These are phyloP conservation scores for Nannobrachium achirus DNA, from an alignment of 2,113 vertebrate species.

Conservation along the genomic window DNA sequence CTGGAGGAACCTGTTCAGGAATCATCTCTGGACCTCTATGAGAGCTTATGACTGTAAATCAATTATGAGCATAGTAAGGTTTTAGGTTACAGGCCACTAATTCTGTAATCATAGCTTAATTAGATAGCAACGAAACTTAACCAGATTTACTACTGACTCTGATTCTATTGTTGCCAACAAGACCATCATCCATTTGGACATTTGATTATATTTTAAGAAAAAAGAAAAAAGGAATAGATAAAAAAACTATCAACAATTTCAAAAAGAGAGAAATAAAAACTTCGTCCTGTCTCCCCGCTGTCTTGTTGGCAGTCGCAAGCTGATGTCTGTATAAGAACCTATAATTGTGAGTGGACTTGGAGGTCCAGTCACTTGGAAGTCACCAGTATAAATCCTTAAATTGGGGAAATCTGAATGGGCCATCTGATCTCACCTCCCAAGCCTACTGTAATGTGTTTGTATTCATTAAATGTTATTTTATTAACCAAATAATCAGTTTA, in stretches of 20 bases:
- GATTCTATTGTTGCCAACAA: slow-evolving; percentile 12
- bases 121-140: slow-evolving; percentile 29
- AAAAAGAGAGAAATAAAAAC: slow-evolving; percentile 5
- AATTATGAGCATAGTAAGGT: slow-evolving; percentile 13
- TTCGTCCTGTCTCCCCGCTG: not conserved
- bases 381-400: too few species aligned
- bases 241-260: slow-evolving; percentile 11
- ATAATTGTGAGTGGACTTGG: slow-evolving; percentile 4
- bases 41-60: slow-evolving; percentile 16
- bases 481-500: too few species aligned
- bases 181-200: slow-evolving; percentile 6
- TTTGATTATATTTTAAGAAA: not conserved
- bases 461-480: too few species aligned
- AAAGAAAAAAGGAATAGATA: not conserved
- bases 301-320: not conserved
- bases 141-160: not conserved
- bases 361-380: too few species aligned
- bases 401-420: too few species aligned
- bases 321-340: slow-evolving; percentile 1
- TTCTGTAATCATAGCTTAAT: slow-evolving; percentile 24
- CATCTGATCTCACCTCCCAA: too few species aligned
- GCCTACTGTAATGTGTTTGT: too few species aligned
- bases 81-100: slow-evolving; percentile 15
- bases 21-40: not conserved
- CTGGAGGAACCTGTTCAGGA: not conserved